phyloP scores from a whole-genome alignment of 1,140 invertebrate genomes.

The Polypedilum vanderplanki region DNA sequence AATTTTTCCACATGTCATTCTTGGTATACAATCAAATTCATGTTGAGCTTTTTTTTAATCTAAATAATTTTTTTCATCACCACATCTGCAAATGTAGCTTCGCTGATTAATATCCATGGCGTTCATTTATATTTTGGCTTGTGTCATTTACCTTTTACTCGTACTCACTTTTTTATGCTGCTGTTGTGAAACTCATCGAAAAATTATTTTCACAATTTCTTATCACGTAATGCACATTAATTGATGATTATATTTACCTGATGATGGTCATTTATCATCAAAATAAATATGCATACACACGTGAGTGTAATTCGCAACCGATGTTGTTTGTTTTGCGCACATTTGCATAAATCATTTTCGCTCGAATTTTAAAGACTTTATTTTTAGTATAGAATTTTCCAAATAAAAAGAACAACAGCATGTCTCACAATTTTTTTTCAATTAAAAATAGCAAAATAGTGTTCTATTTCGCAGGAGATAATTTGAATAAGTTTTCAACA shows the following conservation, averaged over 20 bases:
- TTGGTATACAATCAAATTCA: not conserved
- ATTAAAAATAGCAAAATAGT: not conserved
- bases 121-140: too few species aligned
- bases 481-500: too few species aligned
- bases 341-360: not conserved
- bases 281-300: not conserved
- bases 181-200: not conserved
- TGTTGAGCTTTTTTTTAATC: conserved; percentile 6
- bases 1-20: conserved; percentile 1
- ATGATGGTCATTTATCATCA: not conserved
- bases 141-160: conserved; percentile 2
- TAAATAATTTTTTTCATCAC: not conserved
- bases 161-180: not conserved
- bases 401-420: not conserved
- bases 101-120: too few species aligned
- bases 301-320: not conserved
- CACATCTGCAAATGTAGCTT: not conserved
- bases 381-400: not conserved
- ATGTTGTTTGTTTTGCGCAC: too few species aligned
- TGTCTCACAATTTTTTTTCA: not conserved
- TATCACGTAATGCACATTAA: conserved; percentile 10
- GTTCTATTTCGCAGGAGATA: not conserved
- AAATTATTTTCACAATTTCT: not conserved
- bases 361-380: not conserved
- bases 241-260: not conserved